Evolutionary conservation across 2,888 invertebrate genomes (phyloP).

Genomic region (Platycheirus rosarum): DNA sequence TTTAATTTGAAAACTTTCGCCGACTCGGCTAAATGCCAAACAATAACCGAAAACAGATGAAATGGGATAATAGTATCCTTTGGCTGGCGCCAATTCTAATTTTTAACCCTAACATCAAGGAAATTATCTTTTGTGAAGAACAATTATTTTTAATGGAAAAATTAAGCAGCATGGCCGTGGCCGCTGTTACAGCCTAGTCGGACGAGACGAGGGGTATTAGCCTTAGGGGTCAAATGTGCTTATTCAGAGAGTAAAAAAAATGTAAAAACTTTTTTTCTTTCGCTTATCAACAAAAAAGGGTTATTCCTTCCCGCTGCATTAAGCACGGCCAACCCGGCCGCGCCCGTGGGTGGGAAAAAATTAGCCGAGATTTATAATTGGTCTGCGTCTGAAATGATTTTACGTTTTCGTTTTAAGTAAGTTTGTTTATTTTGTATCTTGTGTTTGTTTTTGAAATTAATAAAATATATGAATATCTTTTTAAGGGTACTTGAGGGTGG

Average conservation of each 20-base stretch:
- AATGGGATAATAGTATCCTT: constrained; percentile 69
- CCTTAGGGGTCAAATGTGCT: constrained; percentile 59
- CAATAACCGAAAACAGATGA: constrained; percentile 62
- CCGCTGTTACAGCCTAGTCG: not conserved
- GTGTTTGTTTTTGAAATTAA: constrained; percentile 71
- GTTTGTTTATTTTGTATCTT: constrained; percentile 64
- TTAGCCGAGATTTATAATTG: constrained; percentile 71
- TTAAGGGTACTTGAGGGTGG: not conserved
- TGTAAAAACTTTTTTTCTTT: constrained; percentile 45
- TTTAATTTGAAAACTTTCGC: constrained; percentile 72
- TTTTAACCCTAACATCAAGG: constrained; percentile 72
- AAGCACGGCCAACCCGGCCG: not conserved
- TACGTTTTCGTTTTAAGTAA: constrained; percentile 4
- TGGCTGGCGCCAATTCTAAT: constrained; percentile 70
- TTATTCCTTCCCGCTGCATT: constrained; percentile 26
- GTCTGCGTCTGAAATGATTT: constrained; percentile 64
- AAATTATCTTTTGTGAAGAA: constrained; percentile 74
- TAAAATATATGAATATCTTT: constrained; percentile 50
- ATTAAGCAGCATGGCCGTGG: constrained; percentile 44
- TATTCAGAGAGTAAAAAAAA: constrained; percentile 8
- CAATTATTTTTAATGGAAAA: constrained; percentile 74
- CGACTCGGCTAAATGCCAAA: constrained; percentile 68
- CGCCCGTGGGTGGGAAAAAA: constrained; percentile 44
- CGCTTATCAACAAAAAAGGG: constrained; percentile 56
- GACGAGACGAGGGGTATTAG: constrained; percentile 3